Evolutionary conservation across 2,888 invertebrate genomes (phyloP).

Genomic region (Anthoptus insignis): DNA sequence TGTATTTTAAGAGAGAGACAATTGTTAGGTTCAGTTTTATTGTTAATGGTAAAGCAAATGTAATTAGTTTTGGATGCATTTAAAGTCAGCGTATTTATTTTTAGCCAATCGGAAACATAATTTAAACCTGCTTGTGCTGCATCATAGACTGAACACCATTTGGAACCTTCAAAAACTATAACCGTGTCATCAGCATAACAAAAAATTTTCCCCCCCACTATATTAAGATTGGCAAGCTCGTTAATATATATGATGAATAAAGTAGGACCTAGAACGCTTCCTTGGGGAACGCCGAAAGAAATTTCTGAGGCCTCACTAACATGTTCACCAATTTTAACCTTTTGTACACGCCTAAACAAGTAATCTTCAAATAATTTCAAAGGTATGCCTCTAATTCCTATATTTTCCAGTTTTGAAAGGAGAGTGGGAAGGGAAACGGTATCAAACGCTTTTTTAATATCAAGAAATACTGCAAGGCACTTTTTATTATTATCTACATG

Average conservation of each 20-base stretch:
- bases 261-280: no score
- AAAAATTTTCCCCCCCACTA: neutral
- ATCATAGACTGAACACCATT: neutral
- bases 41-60: neutral
- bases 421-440: neutral
- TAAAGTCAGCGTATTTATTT: neutral
- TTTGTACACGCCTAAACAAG: neutral
- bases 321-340: constrained; percentile 2
- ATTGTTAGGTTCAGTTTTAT: neutral
- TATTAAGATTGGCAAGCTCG: neutral
- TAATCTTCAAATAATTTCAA: neutral
- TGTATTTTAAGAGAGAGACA: constrained; percentile 1
- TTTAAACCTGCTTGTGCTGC: neutral
- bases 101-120: neutral
- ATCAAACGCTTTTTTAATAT: no score
- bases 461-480: no score
- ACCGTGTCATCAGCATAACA: no score
- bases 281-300: no score
- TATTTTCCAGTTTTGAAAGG: neutral
- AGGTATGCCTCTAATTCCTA: no score
- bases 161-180: neutral
- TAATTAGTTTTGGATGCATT: constrained; percentile 3
- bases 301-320: neutral
- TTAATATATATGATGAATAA: no score
- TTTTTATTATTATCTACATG: no score